phyloP scores from a whole-genome alignment of 2,113 vertebrate species.

The Myxocyprinus asiaticus region DNA sequence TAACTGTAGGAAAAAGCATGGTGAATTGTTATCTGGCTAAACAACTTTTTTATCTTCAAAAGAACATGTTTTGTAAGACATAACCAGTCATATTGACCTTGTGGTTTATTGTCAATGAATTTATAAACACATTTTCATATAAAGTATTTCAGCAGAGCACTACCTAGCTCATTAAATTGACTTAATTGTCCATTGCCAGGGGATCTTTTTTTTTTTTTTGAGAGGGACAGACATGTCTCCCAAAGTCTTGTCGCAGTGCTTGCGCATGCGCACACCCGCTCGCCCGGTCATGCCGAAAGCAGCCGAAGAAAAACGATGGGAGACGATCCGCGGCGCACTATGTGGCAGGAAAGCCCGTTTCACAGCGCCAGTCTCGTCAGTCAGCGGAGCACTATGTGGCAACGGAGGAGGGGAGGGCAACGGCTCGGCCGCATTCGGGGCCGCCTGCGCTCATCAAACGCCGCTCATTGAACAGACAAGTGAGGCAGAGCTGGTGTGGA shows the following conservation, averaged over 20 bases:
- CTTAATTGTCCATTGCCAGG: conserved; percentile 8
- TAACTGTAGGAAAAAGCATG: no score
- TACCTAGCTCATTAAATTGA: no score
- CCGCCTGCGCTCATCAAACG: conserved; percentile 60
- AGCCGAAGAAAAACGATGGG: conserved; percentile 42
- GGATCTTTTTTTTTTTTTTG: neutral
- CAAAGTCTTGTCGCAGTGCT: conserved; percentile 59
- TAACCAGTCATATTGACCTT: no score
- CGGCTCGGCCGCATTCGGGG: conserved; percentile 60
- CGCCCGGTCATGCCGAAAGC: conserved; percentile 45
- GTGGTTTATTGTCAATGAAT: no score
- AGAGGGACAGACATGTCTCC: conserved; percentile 2
- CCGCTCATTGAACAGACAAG: conserved; percentile 49
- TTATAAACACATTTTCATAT: no score
- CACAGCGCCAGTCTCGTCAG: conserved; percentile 13
- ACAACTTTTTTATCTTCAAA: no score
- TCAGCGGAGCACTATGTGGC: conserved; percentile 57
- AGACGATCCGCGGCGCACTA: conserved; percentile 65
- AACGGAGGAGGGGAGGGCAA: conserved; percentile 57
- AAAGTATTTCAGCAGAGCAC: no score
- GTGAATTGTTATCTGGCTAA: no score
- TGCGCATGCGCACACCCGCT: conserved; percentile 47
- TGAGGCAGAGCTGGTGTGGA: conserved; percentile 50
- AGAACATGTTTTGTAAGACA: no score
- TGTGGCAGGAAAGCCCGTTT: conserved; percentile 70